Conservation (phyloP, 2,797 vertebrate genomes). For the Epinephelus coioides region DNA sequence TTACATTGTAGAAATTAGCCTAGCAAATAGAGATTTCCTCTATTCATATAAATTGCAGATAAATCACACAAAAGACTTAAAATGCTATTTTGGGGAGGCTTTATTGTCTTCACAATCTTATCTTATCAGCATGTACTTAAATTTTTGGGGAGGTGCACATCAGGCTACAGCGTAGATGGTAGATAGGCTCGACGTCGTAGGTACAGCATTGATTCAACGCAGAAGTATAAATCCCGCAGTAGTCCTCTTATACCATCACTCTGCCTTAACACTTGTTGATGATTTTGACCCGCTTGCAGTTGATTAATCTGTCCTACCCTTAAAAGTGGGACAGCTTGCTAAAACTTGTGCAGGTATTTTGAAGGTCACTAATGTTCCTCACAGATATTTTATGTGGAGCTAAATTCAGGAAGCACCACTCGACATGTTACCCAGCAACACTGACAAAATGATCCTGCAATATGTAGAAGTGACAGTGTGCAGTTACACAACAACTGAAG, state of each 20-base stretch:
- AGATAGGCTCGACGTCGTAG: too few species aligned
- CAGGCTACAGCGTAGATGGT: too few species aligned
- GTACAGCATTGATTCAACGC: too few species aligned
- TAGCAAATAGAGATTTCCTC: too few species aligned
- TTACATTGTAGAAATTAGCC: too few species aligned
- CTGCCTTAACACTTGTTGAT: background rate
- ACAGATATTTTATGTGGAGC: constrained; percentile 5
- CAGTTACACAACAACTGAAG: constrained; percentile 10
- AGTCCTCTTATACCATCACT: background rate
- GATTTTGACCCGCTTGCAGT: background rate
- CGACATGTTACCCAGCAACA: constrained; percentile 10
- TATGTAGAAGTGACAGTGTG: background rate
- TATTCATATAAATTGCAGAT: too few species aligned
- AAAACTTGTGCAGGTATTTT: background rate
- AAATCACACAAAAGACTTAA: too few species aligned
- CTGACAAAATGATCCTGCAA: background rate
- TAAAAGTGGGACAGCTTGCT: background rate
- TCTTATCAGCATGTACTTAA: too few species aligned
- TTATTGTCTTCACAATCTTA: too few species aligned
- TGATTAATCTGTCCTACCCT: background rate
- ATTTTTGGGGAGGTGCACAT: too few species aligned
- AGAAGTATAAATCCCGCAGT: too few species aligned
- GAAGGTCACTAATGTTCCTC: background rate
- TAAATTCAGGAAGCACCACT: background rate
- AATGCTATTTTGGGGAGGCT: too few species aligned